Evolutionary conservation across 2,797 vertebrate species (phyloP), one percentile per base, ranked within the genome.

Genomic region (Orestias chungarensis): DNA sequence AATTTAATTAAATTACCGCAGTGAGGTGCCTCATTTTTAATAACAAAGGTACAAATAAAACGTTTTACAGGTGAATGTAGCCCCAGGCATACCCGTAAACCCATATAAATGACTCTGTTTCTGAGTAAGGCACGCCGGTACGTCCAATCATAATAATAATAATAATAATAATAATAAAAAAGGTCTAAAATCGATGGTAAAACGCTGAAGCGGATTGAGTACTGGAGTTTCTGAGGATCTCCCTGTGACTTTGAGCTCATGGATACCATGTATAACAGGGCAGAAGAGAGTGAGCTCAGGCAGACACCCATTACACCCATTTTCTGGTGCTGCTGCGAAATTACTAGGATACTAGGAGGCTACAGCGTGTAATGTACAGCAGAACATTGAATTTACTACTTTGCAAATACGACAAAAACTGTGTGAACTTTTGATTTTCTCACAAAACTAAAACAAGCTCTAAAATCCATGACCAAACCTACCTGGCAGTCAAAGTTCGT

Each of bases 211-310:
- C 38, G 67, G 69, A 33, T 55, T 23, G 44, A 64, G 69, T 73
- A 35, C 35, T 68, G 27, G 23, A 43, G 47, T 83, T 76, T 81
- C 62, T 77, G 77, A 85, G 64, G 78, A 70, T 78, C 66, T 42
- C 74, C 66, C 64, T 76, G 81, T 77, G 82, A 83, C 76, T 80
- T 66, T 74, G 78, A 91, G 92, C 93, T 94, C 96, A 95, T 95
- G 95, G 95, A 96, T 95, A 95, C 95, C 96, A 96, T 96, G 96
- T 93, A 95, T 94, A 95, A 90, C 50, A 57, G 80, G 79, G 62
- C 68, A 75, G 86, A 71, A 66, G 73, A 46, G 65, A 52, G 64
- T 1, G 72, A 68, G 66, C 62, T 69, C 71, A 66, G 79, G 50
- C 38, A 67, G 74, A 43, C 12, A 20, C 67, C 70, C 55, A 6